Evolutionary conservation across 2,888 invertebrate genomes (phyloP).

Genomic region (Galerucella nymphaeae): DNA sequence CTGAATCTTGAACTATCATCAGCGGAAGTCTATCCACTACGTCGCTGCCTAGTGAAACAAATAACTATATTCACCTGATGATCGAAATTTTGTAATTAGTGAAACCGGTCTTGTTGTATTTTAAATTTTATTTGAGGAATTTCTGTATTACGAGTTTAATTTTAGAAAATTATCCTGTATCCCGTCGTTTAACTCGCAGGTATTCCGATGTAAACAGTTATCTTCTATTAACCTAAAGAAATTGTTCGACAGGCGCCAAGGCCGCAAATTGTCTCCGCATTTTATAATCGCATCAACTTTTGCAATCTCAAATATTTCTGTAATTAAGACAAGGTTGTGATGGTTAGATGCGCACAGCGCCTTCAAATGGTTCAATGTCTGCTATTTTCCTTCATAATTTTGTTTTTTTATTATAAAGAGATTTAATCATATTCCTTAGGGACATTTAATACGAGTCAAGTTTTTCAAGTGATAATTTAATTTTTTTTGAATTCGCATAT

Average conservation of each 20-base stretch:
- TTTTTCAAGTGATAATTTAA: background rate
- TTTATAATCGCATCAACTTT: slow-evolving; percentile 48
- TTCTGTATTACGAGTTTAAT: too few species aligned
- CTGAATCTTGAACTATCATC: too few species aligned
- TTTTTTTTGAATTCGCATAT: background rate
- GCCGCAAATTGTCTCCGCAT: slow-evolving; percentile 47
- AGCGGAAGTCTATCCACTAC: too few species aligned
- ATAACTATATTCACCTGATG: too few species aligned
- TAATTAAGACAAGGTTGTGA: slow-evolving; percentile 58
- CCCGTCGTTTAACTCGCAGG: background rate
- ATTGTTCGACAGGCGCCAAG: slow-evolving; percentile 46
- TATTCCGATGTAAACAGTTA: background rate
- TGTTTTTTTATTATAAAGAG: background rate
- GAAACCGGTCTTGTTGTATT: too few species aligned
- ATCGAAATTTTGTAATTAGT: too few species aligned
- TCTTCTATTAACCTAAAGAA: slow-evolving; percentile 19
- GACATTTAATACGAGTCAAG: background rate
- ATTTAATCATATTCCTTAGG: background rate
- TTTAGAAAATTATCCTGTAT: too few species aligned
- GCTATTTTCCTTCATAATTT: slow-evolving; percentile 19
- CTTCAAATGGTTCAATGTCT: slow-evolving; percentile 47
- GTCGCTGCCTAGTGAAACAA: too few species aligned
- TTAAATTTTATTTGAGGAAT: too few species aligned
- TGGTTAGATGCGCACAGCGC: slow-evolving; percentile 52
- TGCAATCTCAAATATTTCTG: slow-evolving; percentile 52